A percentile compares a stretch with the other conserved stretches of the same genome.
Conservation (phyloP, 2,888 invertebrate genomes). For the Dromius quadrimaculatus region DNA sequence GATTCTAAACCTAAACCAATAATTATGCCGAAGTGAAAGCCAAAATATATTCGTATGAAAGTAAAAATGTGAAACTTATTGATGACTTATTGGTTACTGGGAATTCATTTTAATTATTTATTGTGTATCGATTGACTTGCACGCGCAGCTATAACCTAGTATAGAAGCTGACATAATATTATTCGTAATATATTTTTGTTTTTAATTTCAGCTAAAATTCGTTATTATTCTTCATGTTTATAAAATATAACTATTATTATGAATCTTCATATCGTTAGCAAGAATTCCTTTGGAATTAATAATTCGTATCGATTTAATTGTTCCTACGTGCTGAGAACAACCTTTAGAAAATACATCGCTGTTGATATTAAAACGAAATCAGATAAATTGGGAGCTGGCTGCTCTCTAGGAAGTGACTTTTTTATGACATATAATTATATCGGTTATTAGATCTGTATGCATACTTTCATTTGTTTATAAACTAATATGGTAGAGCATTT, state of each 20-base stretch:
- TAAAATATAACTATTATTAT: conserved; percentile 7
- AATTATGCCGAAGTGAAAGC: conserved; percentile 5
- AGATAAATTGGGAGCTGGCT: background rate
- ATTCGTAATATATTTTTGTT: background rate
- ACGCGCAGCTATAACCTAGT: background rate
- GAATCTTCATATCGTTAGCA: conserved; percentile 4
- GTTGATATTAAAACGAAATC: background rate
- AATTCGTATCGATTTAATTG: conserved; percentile 16
- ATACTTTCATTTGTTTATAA: conserved; percentile 3
- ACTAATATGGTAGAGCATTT: conserved; percentile 6
- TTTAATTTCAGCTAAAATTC: background rate
- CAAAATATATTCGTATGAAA: background rate
- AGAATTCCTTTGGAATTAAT: conserved; percentile 2
- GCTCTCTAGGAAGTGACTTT: background rate
- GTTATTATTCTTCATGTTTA: background rate
- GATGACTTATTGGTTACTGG: conserved; percentile 14
- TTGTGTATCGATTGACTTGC: conserved; percentile 3
- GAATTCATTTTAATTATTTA: conserved; percentile 5
- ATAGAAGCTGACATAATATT: conserved; percentile 6
- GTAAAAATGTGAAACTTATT: conserved; percentile 1
- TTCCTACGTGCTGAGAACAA: background rate
- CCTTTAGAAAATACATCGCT: background rate
- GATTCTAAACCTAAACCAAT: background rate
- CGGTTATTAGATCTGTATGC: conserved; percentile 1
- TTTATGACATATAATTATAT: conserved; percentile 8